phyloP scores from a whole-genome alignment of 2,888 invertebrate genomes.

The Drosophila kambysellisi region DNA sequence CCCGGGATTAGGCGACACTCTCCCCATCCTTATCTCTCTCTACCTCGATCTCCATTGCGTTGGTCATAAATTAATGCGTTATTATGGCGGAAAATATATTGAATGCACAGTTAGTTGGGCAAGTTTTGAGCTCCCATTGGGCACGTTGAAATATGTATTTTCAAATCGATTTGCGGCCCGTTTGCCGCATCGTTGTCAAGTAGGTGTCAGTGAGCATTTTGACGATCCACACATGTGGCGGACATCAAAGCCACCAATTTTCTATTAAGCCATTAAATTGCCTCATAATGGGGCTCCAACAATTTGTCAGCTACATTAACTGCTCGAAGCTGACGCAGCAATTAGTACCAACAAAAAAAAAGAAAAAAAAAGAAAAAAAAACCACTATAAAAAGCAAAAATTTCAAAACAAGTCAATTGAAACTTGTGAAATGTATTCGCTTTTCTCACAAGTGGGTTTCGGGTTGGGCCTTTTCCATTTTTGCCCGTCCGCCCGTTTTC shows the following conservation, averaged over 20 bases:
- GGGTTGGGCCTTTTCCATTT: conserved; percentile 3
- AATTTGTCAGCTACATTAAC: conserved; percentile 69
- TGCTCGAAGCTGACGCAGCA: conserved; percentile 26
- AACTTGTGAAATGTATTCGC: conserved; percentile 53
- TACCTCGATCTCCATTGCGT: neutral
- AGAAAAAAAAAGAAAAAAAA: conserved; percentile 11
- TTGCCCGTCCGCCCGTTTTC: conserved; percentile 4
- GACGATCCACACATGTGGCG: conserved; percentile 54
- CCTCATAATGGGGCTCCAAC: conserved; percentile 58
- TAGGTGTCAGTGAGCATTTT: conserved; percentile 43
- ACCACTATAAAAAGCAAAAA: conserved; percentile 11
- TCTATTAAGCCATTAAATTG: conserved; percentile 43
- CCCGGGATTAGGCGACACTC: conserved; percentile 26
- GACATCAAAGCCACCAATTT: conserved; percentile 11
- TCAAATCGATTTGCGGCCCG: conserved; percentile 28
- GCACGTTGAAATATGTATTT: conserved; percentile 5
- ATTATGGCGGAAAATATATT: neutral
- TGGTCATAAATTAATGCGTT: conserved; percentile 39
- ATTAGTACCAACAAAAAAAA: conserved; percentile 6
- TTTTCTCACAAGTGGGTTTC: neutral
- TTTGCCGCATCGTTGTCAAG: conserved; percentile 41
- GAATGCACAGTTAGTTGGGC: conserved; percentile 10
- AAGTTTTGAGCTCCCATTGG: neutral
- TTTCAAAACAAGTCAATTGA: conserved; percentile 69
- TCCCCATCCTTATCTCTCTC: neutral